Evolutionary conservation across 2,888 invertebrate genomes (phyloP).

Genomic region (Himalopsyche tibetana): DNA sequence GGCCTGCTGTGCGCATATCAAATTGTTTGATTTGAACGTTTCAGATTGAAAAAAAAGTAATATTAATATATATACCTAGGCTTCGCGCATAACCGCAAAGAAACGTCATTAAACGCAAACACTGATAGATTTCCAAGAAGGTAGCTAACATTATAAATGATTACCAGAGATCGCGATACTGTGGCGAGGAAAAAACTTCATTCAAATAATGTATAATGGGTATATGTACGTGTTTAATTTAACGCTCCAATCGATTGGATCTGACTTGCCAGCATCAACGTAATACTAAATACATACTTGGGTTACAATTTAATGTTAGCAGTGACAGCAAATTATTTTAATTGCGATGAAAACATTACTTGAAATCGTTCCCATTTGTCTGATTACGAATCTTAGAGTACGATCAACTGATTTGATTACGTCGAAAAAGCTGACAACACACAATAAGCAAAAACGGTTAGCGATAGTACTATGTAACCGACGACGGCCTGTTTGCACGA

Average conservation of each 20-base stretch:
- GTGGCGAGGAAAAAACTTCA: conserved; percentile 36
- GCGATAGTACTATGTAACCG: too few species aligned
- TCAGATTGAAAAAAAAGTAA: not conserved
- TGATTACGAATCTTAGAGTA: too few species aligned
- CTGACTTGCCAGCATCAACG: not conserved
- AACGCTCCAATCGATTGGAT: conserved; percentile 21
- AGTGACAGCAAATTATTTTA: not conserved
- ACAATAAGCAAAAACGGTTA: too few species aligned
- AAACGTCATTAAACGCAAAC: conserved; percentile 23
- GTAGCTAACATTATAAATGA: conserved; percentile 6
- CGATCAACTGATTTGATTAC: too few species aligned
- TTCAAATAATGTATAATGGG: not conserved
- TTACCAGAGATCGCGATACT: not conserved
- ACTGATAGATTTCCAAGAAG: conserved; percentile 3
- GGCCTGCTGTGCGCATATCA: conserved; percentile 9
- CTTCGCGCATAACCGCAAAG: not conserved
- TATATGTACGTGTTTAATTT: conserved; percentile 29
- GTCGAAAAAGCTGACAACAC: too few species aligned
- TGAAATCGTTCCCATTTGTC: too few species aligned
- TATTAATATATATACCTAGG: not conserved
- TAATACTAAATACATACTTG: not conserved
- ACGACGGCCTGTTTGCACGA: too few species aligned
- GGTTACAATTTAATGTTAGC: not conserved
- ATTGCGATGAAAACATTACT: too few species aligned
- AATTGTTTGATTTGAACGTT: conserved; percentile 13